phyloP scores from a whole-genome alignment of 2,888 invertebrate genomes.

The Chrysodeixis includens region DNA sequence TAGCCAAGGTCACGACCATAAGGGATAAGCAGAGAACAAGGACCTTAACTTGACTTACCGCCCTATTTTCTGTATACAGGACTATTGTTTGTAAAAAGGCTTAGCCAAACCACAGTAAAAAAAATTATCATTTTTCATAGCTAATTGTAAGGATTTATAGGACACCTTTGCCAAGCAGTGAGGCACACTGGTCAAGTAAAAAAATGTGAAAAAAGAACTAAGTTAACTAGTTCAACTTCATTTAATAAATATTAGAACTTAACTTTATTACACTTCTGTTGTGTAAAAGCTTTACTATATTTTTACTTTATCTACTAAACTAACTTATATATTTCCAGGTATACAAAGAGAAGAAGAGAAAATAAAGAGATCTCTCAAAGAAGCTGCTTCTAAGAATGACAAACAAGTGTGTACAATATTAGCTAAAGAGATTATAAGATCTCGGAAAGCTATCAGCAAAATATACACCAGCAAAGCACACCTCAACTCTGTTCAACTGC shows the following conservation, averaged over 20 bases:
- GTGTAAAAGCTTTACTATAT: neutral
- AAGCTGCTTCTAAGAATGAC: constrained; percentile 98
- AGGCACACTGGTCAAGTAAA: no score
- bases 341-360: constrained; percentile 99
- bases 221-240: no score
- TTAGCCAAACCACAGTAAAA: no score
- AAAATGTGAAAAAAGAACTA: no score
- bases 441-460: constrained; percentile 96
- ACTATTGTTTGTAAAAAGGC: no score
- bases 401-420: constrained; percentile 97
- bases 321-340: constrained; percentile 81
- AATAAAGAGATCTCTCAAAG: constrained; percentile 97
- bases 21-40: neutral
- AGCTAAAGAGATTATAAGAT: constrained; percentile 97
- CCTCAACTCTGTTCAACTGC: constrained; percentile 97
- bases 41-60: neutral
- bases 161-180: no score
- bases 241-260: no score
- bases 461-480: constrained; percentile 99
- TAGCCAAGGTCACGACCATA: constrained; percentile 40
- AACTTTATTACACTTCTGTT: no score
- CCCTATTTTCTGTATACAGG: no score
- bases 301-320: neutral
- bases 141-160: no score
- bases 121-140: no score